Evolutionary conservation across 2,797 vertebrate species (phyloP), one percentile per base, ranked within the genome.

Genomic region (Sebastes variabilis): DNA sequence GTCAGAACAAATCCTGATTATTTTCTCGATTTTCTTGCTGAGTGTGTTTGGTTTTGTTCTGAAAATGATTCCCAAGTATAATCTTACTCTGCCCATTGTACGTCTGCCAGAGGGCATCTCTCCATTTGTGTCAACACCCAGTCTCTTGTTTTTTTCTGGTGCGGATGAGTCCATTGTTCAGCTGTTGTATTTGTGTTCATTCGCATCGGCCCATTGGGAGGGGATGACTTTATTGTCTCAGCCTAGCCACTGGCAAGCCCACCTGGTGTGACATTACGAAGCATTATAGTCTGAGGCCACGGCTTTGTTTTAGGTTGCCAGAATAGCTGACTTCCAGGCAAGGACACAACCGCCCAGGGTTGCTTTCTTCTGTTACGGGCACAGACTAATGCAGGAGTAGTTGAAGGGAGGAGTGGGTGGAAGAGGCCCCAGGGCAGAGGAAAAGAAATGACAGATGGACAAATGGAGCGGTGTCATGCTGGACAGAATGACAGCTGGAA

Each of bases 401-500:
- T 42, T 11, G 72, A 56, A 58, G 72, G 85, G 46, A 62, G 55
- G 86, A 73, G 80, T 29, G 36, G 69, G 80, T 16, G 34, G 74
- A 75, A 70, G 72, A 77, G 62, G 52, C 72, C 64, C 66, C 18
- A 12, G 58, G 71, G 88, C 73, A 46, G 72, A 80, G 84, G 73
- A 86, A 72, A 72, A 79, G 78, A 74, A 85, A 81, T 88, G 87
- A 87, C 87, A 86, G 89, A 86, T 87, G 85, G 84, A 82, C 61
- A 55, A 84, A 89, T 83, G 74, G 72, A 89, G 89, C 60, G 56
- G 66, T 89, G 83, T 90, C 85, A 64, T 78, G 83, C 77, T 67
- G 87, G 86, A 84, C 67, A 68, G 72, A 90, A 67, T 88, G 90
- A 92, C 92, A 84, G 87, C 82, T 84, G 83, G 80, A 93, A 93